Conservation (phyloP, 37 sponge, comb jelly and placozoan genomes). For the Aphrocallistes beatrix region DNA sequence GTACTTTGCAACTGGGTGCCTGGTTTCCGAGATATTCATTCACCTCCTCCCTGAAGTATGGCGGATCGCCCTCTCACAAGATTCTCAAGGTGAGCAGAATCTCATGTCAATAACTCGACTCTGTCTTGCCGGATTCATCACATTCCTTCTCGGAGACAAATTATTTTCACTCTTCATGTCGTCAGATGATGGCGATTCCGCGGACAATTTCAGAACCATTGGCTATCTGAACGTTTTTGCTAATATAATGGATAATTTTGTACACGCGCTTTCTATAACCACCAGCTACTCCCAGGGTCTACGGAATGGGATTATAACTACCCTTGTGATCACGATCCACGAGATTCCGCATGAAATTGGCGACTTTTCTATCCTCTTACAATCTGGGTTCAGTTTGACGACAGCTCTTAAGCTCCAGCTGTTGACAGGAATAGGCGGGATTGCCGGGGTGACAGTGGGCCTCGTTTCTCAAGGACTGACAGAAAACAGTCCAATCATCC, state of each 20-base stretch:
- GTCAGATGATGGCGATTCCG: neutral
- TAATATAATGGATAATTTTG: conserved; percentile 8
- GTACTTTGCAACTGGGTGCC: conserved; percentile 12
- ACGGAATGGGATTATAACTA: neutral
- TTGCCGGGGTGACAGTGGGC: neutral
- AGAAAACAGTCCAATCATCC: neutral
- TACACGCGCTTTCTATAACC: conserved; percentile 1
- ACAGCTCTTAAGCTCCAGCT: neutral
- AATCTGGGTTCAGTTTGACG: neutral
- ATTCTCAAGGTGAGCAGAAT: neutral
- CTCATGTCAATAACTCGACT: neutral
- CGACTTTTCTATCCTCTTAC: neutral
- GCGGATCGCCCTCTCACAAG: neutral
- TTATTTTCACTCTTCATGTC: neutral
- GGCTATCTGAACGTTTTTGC: neutral
- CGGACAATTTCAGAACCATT: neutral
- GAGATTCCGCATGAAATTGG: neutral
- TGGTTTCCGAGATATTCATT: neutral
- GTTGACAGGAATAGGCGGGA: neutral
- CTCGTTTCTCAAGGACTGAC: neutral
- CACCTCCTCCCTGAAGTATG: conserved; percentile 3
- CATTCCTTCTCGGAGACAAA: conserved; percentile 7
- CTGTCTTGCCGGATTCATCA: neutral
- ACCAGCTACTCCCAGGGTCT: neutral
- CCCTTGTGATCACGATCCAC: neutral